These are phyloP conservation scores for Dascillus cervinus DNA, from an alignment of 2,888 invertebrate genomes.

Conservation along the genomic window DNA sequence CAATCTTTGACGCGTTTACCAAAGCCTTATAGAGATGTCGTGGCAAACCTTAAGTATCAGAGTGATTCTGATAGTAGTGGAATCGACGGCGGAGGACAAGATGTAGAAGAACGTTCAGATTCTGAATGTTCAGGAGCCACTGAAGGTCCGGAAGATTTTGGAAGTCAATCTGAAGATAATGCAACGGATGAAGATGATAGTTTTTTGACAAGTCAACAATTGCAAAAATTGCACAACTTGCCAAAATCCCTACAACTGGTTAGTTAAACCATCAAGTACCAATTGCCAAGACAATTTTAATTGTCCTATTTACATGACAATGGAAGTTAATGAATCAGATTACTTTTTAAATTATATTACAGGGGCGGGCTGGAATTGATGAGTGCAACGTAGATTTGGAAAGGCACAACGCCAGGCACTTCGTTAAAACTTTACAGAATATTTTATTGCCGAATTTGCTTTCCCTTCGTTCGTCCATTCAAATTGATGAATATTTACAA, in stretches of 20 bases:
- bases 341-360: conserved; percentile 18
- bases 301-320: background rate
- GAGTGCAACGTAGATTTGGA: conserved; percentile 77
- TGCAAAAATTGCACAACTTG: conserved; percentile 47
- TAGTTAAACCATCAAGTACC: too few relatives aligned
- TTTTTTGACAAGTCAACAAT: conserved; percentile 41
- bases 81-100: conserved; percentile 41
- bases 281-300: conserved; percentile 9
- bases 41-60: conserved; percentile 55
- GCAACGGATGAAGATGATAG: conserved; percentile 81
- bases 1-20: conserved; percentile 77
- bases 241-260: conserved; percentile 51
- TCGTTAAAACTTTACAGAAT: conserved; percentile 66
- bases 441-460: conserved; percentile 71
- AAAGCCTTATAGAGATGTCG: conserved; percentile 71
- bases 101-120: conserved; percentile 38
- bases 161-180: conserved; percentile 52
- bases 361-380: conserved; percentile 42
- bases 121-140: conserved; percentile 52
- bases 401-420: conserved; percentile 77
- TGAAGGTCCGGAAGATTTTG: conserved; percentile 63
- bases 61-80: conserved; percentile 54
- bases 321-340: conserved; percentile 1
- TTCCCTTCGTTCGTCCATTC: conserved; percentile 66
- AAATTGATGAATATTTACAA: conserved; percentile 85